These are phyloP conservation scores for Orthosia incerta DNA, from an alignment of 2,888 invertebrate species.

Conservation along the genomic window DNA sequence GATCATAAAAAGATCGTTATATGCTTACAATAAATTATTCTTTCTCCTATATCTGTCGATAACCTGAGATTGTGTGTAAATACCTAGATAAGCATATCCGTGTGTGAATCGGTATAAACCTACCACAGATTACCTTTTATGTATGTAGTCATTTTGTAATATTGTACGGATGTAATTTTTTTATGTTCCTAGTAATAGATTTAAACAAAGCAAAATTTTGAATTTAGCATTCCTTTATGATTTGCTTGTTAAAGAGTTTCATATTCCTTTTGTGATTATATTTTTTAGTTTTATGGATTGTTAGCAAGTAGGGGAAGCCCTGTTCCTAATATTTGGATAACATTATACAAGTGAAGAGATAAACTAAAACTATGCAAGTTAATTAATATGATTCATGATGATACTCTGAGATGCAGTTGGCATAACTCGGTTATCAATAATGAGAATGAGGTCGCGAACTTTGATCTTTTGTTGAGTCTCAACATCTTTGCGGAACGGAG, in stretches of 20 bases:
- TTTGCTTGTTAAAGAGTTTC: background rate
- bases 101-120: slow-evolving; percentile 17
- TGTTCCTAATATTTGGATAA: background rate
- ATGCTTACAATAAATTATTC: slow-evolving; percentile 11
- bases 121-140: background rate
- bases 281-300: background rate
- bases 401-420: background rate
- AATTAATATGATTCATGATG: background rate
- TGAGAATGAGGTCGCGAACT: slow-evolving; percentile 39
- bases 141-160: background rate
- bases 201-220: background rate
- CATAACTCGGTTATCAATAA: slow-evolving; percentile 37
- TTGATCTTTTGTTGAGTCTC: slow-evolving; percentile 26
- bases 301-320: background rate
- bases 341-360: background rate
- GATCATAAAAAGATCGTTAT: slow-evolving; percentile 25
- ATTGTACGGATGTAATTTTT: background rate
- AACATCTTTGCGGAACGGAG: background rate
- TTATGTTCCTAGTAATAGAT: background rate
- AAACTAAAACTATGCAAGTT: background rate
- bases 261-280: background rate
- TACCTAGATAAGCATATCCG: slow-evolving; percentile 49
- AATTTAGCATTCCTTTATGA: background rate
- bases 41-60: slow-evolving; percentile 20
- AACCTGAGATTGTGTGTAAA: slow-evolving; percentile 22